Evolutionary conservation across 2,113 vertebrate species (phyloP).

Genomic region (Chiloscyllium plagiosum): DNA sequence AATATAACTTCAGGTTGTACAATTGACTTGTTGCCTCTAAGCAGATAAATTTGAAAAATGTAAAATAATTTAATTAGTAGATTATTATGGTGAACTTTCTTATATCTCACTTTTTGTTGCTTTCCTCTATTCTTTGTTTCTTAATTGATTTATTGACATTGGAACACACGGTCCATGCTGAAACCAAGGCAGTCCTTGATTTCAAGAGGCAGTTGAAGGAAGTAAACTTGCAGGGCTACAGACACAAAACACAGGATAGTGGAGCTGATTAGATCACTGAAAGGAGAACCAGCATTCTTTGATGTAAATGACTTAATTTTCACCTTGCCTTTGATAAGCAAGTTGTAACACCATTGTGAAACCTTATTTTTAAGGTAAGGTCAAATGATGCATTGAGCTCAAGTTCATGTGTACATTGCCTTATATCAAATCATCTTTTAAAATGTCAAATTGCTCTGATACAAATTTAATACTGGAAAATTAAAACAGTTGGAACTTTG

Average conservation of each 20-base stretch:
- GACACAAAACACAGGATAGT: no score
- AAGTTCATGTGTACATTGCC: not conserved
- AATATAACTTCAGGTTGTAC: not conserved
- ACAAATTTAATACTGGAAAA: not conserved
- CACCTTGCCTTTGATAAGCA: not conserved
- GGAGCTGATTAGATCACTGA: no score
- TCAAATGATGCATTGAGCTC: not conserved
- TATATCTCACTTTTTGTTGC: not conserved
- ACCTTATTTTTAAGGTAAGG: not conserved
- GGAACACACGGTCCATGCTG: no score
- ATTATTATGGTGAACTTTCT: not conserved
- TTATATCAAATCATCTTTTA: not conserved
- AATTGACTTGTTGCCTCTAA: not conserved
- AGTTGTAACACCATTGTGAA: not conserved
- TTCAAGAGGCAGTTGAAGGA: no score
- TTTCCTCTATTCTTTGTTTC: not conserved
- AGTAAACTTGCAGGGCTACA: no score
- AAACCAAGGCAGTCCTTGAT: no score
- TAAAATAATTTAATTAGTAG: not conserved
- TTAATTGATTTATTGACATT: not conserved
- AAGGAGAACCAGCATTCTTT: no score
- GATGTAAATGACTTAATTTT: no score
- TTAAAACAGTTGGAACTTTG: not conserved
- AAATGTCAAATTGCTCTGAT: not conserved
- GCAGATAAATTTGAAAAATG: not conserved